These are phyloP conservation scores for Pteronotus mesoamericanus DNA, from an alignment of 2,797 vertebrate species.

Conservation along the genomic window DNA sequence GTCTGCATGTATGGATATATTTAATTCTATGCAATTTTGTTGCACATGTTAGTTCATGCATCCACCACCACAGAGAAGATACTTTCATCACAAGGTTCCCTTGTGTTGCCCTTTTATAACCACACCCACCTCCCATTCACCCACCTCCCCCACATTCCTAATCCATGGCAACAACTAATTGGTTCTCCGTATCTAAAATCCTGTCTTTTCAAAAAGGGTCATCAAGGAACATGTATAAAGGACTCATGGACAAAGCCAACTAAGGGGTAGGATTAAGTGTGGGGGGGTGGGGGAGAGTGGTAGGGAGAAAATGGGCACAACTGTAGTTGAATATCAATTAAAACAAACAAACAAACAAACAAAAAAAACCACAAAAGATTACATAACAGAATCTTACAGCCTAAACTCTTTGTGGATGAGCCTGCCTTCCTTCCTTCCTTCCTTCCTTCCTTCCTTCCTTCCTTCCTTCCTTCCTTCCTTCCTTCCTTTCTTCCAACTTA, in stretches of 20 bases:
- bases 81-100: not conserved
- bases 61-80: not conserved
- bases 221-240: too few relatives aligned
- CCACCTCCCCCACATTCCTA: not conserved
- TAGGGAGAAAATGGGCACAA: too few relatives aligned
- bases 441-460: too few relatives aligned
- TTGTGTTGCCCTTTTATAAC: not conserved
- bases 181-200: not conserved
- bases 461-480: too few relatives aligned
- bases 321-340: too few relatives aligned
- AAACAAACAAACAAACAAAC: too few relatives aligned
- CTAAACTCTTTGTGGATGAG: not conserved
- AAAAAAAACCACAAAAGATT: too few relatives aligned
- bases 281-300: too few relatives aligned
- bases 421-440: too few relatives aligned
- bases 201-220: slow-evolving; percentile 12
- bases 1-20: not conserved
- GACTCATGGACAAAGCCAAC: too few relatives aligned
- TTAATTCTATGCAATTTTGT: not conserved
- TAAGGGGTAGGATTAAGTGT: too few relatives aligned
- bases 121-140: not conserved
- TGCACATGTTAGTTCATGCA: not conserved
- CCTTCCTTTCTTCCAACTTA: not conserved
- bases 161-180: not conserved
- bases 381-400: not conserved